phyloP scores from a whole-genome alignment of 2,113 vertebrate genomes.

The Paratilapia polleni region DNA sequence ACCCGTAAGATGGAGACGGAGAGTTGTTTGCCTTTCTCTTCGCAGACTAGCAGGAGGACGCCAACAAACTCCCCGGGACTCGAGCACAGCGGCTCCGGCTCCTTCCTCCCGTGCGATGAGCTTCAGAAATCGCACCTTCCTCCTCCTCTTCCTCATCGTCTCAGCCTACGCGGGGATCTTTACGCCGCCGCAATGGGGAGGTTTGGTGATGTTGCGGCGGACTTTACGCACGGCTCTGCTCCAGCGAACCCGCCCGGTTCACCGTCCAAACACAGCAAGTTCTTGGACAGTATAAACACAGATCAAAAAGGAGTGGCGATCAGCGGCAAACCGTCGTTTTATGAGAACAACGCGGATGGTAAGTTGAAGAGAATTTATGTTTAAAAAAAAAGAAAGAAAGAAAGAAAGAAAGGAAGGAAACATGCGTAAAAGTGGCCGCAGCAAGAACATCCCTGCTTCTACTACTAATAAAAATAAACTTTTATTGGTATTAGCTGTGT shows the following conservation, averaged over 20 bases:
- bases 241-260: conserved; percentile 71
- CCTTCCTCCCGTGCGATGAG: conserved; percentile 76
- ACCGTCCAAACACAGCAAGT: conserved; percentile 82
- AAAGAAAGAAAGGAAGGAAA: background rate
- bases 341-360: conserved; percentile 79
- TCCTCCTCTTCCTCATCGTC: conserved; percentile 63
- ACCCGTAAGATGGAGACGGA: conserved; percentile 83
- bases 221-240: conserved; percentile 76
- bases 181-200: conserved; percentile 71
- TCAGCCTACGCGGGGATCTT: conserved; percentile 78
- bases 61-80: conserved; percentile 72
- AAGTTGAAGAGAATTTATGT: conserved; percentile 19
- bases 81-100: conserved; percentile 72
- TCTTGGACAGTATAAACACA: conserved; percentile 78
- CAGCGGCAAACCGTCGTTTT: conserved; percentile 78
- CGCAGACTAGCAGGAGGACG: conserved; percentile 76
- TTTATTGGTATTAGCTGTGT: background rate
- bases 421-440: background rate
- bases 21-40: conserved; percentile 82
- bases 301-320: conserved; percentile 70
- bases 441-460: background rate
- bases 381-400: background rate
- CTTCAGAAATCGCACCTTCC: conserved; percentile 76
- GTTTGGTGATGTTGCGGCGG: conserved; percentile 66
- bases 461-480: background rate